phyloP scores from a whole-genome alignment of 2,888 invertebrate species.

The Pseudeuparius sepicola region DNA sequence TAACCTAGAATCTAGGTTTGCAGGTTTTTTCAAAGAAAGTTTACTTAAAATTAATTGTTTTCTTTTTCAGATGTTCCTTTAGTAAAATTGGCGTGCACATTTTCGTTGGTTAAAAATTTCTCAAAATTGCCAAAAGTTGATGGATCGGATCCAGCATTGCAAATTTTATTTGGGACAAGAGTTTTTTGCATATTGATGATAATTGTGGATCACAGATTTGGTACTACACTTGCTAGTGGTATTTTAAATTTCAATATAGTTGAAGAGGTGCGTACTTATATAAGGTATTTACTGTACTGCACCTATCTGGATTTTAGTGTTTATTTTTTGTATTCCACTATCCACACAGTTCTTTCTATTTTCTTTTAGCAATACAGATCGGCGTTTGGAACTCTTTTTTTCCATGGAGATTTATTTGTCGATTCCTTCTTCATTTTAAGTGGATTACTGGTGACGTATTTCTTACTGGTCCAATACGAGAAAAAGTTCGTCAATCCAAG shows the following conservation, averaged over 20 bases:
- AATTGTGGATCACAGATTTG: slow-evolving; percentile 46
- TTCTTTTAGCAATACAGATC: slow-evolving; percentile 32
- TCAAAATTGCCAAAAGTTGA: slow-evolving; percentile 38
- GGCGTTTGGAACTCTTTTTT: slow-evolving; percentile 36
- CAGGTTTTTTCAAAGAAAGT: too few relatives aligned
- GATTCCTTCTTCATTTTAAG: slow-evolving; percentile 52
- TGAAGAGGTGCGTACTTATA: slow-evolving; percentile 42
- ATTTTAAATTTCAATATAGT: slow-evolving; percentile 43
- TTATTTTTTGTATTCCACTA: neutral
- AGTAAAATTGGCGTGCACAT: slow-evolving; percentile 28
- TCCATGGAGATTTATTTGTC: slow-evolving; percentile 50
- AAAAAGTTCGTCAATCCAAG: slow-evolving; percentile 37
- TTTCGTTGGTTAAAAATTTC: slow-evolving; percentile 31
- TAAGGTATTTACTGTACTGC: too few relatives aligned
- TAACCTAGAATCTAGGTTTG: too few relatives aligned
- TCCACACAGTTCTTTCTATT: too few relatives aligned
- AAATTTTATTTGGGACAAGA: slow-evolving; percentile 47
- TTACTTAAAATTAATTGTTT: too few relatives aligned
- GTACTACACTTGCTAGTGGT: slow-evolving; percentile 41
- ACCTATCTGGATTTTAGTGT: too few relatives aligned
- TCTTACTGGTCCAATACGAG: slow-evolving; percentile 35
- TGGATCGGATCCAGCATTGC: slow-evolving; percentile 38
- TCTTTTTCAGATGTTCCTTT: too few relatives aligned
- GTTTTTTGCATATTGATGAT: slow-evolving; percentile 47
- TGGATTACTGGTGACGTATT: slow-evolving; percentile 44